Evolutionary conservation across 2,888 invertebrate genomes (phyloP), one percentile per base, ranked within the genome.

Genomic region (Temnothorax rugatulus): DNA sequence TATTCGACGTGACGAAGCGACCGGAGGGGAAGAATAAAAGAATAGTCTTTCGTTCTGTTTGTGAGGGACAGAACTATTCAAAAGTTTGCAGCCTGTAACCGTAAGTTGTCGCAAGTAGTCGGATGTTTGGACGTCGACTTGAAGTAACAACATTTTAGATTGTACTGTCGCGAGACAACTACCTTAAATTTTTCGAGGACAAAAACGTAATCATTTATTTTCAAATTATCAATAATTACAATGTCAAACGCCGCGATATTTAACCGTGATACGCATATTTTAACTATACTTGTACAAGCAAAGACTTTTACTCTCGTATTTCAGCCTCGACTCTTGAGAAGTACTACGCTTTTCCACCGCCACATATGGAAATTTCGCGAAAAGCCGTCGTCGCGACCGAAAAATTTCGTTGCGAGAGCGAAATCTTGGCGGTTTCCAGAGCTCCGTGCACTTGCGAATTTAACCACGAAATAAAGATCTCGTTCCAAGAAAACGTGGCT

Each of bases 391-490:
- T 69, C 69, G 44, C 34, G 57, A 79, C 57, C 44, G 71, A 71
- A 71, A 79, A 71, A 79, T 79, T 79, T 69, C 71, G 34, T 79
- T 41, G 52, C 52, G 7, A 64, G 50, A 57, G 68, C 13, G 44
- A 57, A 47, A 69, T 71, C 79, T 79, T 79, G n/a, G 52, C 13
- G n/a, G 21, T 15, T 41, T 54, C 29, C 44, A 57, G 79, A 34
- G 69, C 44, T 59, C 15, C 18, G 29, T 25, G 13, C 64, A 41
- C 41, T 76, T 64, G 57, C 52, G 79, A 69, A 69, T 79, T 79
- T 79, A 69, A 47, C 34, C 57, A 4, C 71, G 21, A 79, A 47
- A 79, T 79, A 79, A 79, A 69, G 71, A 79, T 71, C 69, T 57
- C 44, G 34, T 34, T 34, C 18, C 44, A 79, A 69, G 79, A 57